Conservation (phyloP, 2,113 vertebrate species). For the Heterochromis multidens region DNA sequence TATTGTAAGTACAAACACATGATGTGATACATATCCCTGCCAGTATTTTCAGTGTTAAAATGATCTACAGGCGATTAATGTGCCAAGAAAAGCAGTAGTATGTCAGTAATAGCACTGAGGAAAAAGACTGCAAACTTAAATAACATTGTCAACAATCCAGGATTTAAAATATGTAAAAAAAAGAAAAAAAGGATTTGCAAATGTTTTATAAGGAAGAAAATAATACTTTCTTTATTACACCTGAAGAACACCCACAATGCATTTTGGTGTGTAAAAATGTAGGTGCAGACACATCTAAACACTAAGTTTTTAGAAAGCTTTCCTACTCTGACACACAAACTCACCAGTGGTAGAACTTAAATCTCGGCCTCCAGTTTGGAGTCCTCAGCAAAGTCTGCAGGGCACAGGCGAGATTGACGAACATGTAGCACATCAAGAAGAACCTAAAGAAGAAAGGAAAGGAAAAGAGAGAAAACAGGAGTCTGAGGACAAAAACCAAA, state of each 20-base stretch:
- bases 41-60: not conserved
- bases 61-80: not conserved
- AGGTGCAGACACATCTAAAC: not conserved
- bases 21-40: not conserved
- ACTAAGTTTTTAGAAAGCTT: not conserved
- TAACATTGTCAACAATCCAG: not conserved
- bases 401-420: constrained; percentile 95
- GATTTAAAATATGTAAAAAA: not conserved
- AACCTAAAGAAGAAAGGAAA: constrained; percentile 79
- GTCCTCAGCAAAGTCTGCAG: constrained; percentile 95
- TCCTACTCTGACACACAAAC: constrained; percentile 10
- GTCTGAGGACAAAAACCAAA: not conserved
- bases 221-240: not conserved
- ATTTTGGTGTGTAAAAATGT: not conserved
- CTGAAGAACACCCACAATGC: not conserved
- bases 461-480: not conserved
- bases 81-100: not conserved
- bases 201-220: not conserved
- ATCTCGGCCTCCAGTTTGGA: constrained; percentile 96
- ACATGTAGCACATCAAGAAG: constrained; percentile 99
- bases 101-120: not conserved
- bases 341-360: constrained; percentile 98
- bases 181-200: not conserved
- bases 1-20: not conserved
- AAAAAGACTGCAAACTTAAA: not conserved